Conservation (phyloP, 2,888 invertebrate genomes). For the Andricus quercusramuli region DNA sequence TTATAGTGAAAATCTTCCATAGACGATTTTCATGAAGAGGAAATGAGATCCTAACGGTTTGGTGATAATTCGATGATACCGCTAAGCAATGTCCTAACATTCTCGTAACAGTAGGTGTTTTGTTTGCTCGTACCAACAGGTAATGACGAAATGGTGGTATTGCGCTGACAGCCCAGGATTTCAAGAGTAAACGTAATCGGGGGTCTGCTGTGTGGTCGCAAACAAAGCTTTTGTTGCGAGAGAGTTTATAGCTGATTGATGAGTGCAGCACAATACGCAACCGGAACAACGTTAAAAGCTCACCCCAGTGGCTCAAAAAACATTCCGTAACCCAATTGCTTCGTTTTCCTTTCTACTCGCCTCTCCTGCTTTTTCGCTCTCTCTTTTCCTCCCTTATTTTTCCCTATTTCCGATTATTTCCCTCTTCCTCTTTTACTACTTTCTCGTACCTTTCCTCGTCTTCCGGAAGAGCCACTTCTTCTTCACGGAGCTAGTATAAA, state of each 20-base stretch:
- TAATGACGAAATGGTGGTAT: slow-evolving; percentile 17
- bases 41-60: neutral
- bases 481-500: slow-evolving; percentile 10
- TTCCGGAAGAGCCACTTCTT: neutral
- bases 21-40: neutral
- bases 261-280: slow-evolving; percentile 37
- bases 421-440: neutral
- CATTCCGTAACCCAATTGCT: slow-evolving; percentile 20
- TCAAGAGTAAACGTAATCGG: slow-evolving; percentile 37
- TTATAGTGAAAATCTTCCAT: neutral
- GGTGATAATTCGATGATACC: neutral
- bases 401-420: neutral
- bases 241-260: slow-evolving; percentile 40
- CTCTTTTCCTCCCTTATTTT: slow-evolving; percentile 3
- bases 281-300: slow-evolving; percentile 39
- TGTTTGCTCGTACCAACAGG: slow-evolving; percentile 21
- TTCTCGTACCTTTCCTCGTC: neutral
- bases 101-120: neutral
- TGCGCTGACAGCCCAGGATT: slow-evolving; percentile 9
- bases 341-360: slow-evolving; percentile 13
- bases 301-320: slow-evolving; percentile 12
- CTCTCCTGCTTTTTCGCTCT: slow-evolving; percentile 19
- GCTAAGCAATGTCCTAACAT: neutral
- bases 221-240: slow-evolving; percentile 41
- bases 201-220: slow-evolving; percentile 24